These are phyloP conservation scores for Pyrrhosoma nymphula DNA, from an alignment of 2,888 invertebrate species.

Conservation along the genomic window DNA sequence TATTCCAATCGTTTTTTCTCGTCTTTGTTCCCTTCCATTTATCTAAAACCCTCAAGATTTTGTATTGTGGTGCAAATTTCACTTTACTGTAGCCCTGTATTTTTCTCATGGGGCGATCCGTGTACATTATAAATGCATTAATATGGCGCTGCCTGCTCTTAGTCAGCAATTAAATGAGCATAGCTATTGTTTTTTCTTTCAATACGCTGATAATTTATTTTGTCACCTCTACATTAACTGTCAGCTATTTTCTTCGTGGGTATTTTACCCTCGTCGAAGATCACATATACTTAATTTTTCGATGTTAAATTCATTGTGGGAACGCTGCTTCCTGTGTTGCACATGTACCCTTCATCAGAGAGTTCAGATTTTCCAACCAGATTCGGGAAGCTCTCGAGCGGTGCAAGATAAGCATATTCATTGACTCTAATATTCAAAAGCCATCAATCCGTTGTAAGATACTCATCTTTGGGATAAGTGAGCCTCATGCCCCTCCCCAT, in stretches of 20 bases:
- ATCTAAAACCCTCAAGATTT: too few relatives aligned
- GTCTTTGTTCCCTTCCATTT: too few relatives aligned
- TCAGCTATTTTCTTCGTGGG: neutral
- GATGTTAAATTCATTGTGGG: slow-evolving; percentile 27
- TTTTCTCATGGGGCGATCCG: too few relatives aligned
- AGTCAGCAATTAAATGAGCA: neutral
- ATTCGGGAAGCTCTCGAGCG: neutral
- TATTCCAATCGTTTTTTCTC: too few relatives aligned
- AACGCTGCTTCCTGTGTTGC: slow-evolving; percentile 19
- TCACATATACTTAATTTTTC: neutral
- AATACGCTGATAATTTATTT: neutral
- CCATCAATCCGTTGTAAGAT: slow-evolving; percentile 18
- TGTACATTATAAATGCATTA: too few relatives aligned
- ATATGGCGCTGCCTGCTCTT: neutral
- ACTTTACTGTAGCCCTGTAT: too few relatives aligned
- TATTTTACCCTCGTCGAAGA: neutral
- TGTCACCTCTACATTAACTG: neutral
- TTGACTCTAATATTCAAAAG: slow-evolving; percentile 20
- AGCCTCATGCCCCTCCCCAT: neutral
- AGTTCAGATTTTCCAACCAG: neutral
- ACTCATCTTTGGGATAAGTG: neutral
- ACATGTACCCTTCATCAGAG: neutral
- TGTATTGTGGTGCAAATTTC: too few relatives aligned
- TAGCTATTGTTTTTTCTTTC: neutral
- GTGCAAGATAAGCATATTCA: slow-evolving; percentile 27